A percentile compares a stretch with the other conserved stretches of the same genome.
Conservation (phyloP, 1,140 invertebrate species). For the Zaprionus vittiger region DNA sequence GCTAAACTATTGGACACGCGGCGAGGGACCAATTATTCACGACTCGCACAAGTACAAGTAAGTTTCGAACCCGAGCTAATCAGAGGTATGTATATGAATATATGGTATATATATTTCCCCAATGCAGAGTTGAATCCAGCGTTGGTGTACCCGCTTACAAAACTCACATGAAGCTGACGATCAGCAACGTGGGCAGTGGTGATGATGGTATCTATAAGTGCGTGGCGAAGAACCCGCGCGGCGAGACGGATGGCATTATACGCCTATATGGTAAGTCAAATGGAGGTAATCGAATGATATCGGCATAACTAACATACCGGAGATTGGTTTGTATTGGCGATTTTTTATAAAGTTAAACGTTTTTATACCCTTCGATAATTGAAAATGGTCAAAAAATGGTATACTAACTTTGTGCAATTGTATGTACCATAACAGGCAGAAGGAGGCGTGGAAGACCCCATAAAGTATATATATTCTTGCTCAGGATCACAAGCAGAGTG, state of each 20-base stretch:
- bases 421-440: too few relatives aligned
- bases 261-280: slow-evolving; percentile 93
- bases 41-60: slow-evolving; percentile 92
- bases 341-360: too few relatives aligned
- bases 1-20: slow-evolving; percentile 95
- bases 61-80: slow-evolving; percentile 12
- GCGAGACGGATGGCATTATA: slow-evolving; percentile 96
- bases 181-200: slow-evolving; percentile 89
- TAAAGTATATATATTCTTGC: too few relatives aligned
- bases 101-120: neutral
- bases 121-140: slow-evolving; percentile 86
- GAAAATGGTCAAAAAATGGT: too few relatives aligned
- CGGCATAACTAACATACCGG: too few relatives aligned
- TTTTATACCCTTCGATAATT: too few relatives aligned
- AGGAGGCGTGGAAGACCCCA: too few relatives aligned
- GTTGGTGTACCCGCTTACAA: slow-evolving; percentile 91
- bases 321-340: too few relatives aligned
- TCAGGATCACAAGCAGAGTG: too few relatives aligned
- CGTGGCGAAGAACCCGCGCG: slow-evolving; percentile 94
- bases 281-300: neutral
- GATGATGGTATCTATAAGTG: slow-evolving; percentile 96
- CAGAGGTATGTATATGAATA: neutral
- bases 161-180: slow-evolving; percentile 92
- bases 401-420: too few relatives aligned
- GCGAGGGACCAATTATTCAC: slow-evolving; percentile 95